Base-by-base conservation (phyloP, 1,140 invertebrate species). In the Delia radicum region DNA sequence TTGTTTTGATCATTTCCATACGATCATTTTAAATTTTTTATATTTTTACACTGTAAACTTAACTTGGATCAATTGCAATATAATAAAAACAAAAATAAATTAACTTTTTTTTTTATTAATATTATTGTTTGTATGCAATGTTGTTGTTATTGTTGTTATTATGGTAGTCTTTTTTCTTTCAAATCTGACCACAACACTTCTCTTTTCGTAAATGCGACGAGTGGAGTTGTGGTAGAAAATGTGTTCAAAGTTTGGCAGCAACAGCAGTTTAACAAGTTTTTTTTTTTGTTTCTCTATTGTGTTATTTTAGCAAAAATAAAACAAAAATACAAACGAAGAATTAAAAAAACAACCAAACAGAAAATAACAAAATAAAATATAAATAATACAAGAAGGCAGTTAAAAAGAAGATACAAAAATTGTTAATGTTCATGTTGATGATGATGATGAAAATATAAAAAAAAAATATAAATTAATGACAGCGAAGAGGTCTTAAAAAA, bases 241-340 rank as follows among this genome's bases (percentile, higher is more conserved):
- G n/a, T 69, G 29, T 67, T 69, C 65, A 37, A 55, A 69, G 18
- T 69, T 69, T 69, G 65, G 65, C 29, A 37, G 29, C n/a, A 69
- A 69, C 65, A 33, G 65, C 65, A 21, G 65, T 69, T 69, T 69
- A 69, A 69, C 65, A 24, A 69, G 65, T 69, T 69, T 69, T 33
- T 24, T 37, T 33, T 18, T 21, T 69, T 24, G 18, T 69, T 67
- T 65, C 0, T 12, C 7, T 69, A 10, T 69, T 29, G 33, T 33
- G 28, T 67, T 62, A 42, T 42, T 42, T 42, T 42, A 42, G 37
- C 37, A 42, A 42, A 10, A 42, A 42, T 42, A 42, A 42, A 42
- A 42, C 1, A 10, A 15, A 42, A 33, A 33, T 10, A 12, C 7
- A 33, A 12, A 33, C 12, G 37, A 42, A 42, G 37, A 42, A 42